phyloP scores from a whole-genome alignment of 2,797 vertebrate genomes.

The Euthynnus affinis region DNA sequence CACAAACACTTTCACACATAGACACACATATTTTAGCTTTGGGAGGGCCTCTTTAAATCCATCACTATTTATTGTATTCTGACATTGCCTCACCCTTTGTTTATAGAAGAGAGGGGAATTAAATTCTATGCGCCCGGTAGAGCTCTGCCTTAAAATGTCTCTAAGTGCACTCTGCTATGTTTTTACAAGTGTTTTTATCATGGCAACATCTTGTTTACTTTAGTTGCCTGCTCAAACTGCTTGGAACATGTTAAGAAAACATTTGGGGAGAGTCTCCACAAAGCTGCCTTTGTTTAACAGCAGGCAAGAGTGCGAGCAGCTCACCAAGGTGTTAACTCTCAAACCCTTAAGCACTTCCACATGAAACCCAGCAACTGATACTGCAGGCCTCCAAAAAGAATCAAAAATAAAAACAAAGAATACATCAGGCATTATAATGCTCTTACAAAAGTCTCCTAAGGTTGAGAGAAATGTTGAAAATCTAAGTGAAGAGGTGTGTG shows the following conservation, averaged over 20 bases:
- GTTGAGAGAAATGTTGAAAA: conserved; percentile 31
- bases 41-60: conserved; percentile 80
- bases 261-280: conserved; percentile 96
- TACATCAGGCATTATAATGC: conserved; percentile 89
- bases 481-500: not conserved
- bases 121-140: conserved; percentile 75
- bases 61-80: conserved; percentile 82
- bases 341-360: conserved; percentile 99
- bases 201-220: conserved; percentile 99
- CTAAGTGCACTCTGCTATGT: conserved; percentile 94
- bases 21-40: conserved; percentile 66
- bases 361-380: conserved; percentile 89
- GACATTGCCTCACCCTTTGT: conserved; percentile 85
- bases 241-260: conserved; percentile 99
- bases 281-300: conserved; percentile 97
- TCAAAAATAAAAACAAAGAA: conserved; percentile 87
- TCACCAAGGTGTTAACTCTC: conserved; percentile 99
- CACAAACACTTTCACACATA: conserved; percentile 38
- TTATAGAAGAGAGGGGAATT: conserved; percentile 86
- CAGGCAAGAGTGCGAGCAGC: conserved; percentile 89
- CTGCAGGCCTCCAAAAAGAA: conserved; percentile 87
- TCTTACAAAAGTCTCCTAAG: conserved; percentile 66
- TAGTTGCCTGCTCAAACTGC: conserved; percentile 99
- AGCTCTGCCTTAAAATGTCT: conserved; percentile 87
- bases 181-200: conserved; percentile 99